Conservation (phyloP, 2,888 invertebrate species). For the Leucophora obtusa region DNA sequence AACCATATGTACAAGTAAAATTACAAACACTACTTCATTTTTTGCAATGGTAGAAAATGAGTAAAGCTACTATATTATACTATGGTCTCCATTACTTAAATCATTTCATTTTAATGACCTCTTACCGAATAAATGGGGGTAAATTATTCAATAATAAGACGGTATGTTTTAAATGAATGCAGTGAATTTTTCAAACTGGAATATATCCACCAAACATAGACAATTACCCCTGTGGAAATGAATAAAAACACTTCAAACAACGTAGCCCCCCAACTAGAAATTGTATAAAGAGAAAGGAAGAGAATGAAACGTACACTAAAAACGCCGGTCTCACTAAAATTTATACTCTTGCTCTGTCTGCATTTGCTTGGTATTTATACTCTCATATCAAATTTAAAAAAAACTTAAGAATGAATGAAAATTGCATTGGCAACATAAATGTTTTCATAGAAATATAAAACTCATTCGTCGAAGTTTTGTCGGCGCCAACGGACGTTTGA, state of each 20-base stretch:
- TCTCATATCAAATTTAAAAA: constrained; percentile 39
- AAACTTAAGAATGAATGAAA: constrained; percentile 55
- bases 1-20: no score
- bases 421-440: constrained; percentile 61
- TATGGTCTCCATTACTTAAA: no score
- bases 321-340: constrained; percentile 67
- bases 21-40: no score
- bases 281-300: constrained; percentile 22
- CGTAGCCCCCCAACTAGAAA: constrained; percentile 21
- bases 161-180: neutral
- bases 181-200: constrained; percentile 5
- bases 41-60: no score
- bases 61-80: no score
- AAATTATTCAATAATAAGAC: constrained; percentile 4
- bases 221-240: constrained; percentile 43
- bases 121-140: neutral
- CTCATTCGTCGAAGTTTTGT: constrained; percentile 71
- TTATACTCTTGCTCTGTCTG: neutral
- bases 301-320: constrained; percentile 29
- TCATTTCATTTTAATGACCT: neutral
- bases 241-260: constrained; percentile 15
- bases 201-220: constrained; percentile 9
- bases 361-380: constrained; percentile 38
- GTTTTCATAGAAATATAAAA: constrained; percentile 52
- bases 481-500: constrained; percentile 74